A percentile compares a stretch with the other conserved stretches of the same genome.
These are phyloP conservation scores for Caerostris extrusa DNA, from an alignment of 1,140 invertebrate species.

Conservation along the genomic window DNA sequence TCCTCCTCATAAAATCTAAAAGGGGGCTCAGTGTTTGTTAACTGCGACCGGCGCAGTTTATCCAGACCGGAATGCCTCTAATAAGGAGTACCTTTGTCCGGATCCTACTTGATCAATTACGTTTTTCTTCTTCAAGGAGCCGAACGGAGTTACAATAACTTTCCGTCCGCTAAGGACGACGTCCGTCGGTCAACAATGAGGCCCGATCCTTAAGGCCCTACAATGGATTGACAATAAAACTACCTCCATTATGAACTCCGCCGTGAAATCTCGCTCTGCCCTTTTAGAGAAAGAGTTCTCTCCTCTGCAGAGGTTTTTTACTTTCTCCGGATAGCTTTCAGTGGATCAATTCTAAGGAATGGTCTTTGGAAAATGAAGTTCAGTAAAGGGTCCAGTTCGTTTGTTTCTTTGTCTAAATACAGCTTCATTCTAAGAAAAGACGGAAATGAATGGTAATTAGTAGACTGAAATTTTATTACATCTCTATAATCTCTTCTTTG, in stretches of 20 bases:
- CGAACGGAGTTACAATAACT: conserved; percentile 70
- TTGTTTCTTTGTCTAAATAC: neutral
- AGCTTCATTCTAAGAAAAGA: neutral
- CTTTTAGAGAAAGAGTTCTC: conserved; percentile 6
- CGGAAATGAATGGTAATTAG: too few species aligned
- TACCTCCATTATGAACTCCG: conserved; percentile 62
- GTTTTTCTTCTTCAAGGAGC: conserved; percentile 53
- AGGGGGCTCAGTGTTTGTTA: conserved; percentile 65
- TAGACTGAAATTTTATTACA: too few species aligned
- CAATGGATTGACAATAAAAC: conserved; percentile 67
- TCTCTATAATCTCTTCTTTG: too few species aligned
- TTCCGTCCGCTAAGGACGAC: conserved; percentile 23
- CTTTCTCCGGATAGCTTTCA: neutral
- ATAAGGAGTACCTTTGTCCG: conserved; percentile 70
- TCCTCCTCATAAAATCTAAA: conserved; percentile 64
- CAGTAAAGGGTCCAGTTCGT: neutral
- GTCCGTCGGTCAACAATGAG: conserved; percentile 68
- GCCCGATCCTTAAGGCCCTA: conserved; percentile 56
- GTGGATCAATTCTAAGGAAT: neutral
- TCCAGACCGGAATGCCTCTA: conserved; percentile 65
- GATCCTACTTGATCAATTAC: conserved; percentile 71
- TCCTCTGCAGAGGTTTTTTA: neutral
- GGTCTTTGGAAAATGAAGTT: neutral
- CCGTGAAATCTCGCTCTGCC: neutral
- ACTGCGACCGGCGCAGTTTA: conserved; percentile 71